A percentile compares a stretch with the other conserved stretches of the same genome.
These are phyloP conservation scores for Eremophila alpestris DNA, from an alignment of 2,797 vertebrate genomes.

Conservation along the genomic window DNA sequence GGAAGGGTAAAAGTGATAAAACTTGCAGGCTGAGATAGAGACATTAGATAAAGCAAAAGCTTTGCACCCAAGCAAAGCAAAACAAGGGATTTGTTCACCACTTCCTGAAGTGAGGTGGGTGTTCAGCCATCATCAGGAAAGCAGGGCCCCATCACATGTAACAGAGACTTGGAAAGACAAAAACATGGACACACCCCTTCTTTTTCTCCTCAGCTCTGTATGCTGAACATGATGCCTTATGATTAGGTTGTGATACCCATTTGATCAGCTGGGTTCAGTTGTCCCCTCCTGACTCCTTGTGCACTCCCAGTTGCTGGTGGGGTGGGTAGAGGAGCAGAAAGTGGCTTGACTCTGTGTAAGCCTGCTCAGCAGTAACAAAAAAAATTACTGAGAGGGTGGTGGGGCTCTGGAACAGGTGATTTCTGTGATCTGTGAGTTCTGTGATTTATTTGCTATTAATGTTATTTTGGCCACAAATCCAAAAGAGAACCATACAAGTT, in stretches of 20 bases:
- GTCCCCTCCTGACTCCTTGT: background rate
- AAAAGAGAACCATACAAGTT: background rate
- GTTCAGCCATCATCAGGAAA: background rate
- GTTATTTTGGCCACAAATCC: background rate
- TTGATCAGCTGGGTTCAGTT: rapidly evolving
- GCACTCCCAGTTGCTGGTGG: rapidly evolving
- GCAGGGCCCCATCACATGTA: rapidly evolving
- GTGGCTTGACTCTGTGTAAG: background rate
- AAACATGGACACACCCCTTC: rapidly evolving
- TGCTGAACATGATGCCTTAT: background rate
- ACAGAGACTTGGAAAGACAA: background rate
- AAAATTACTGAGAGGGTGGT: background rate
- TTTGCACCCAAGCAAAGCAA: background rate
- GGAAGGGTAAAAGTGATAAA: background rate
- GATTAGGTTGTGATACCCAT: background rate
- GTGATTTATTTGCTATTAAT: background rate
- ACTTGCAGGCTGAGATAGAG: background rate
- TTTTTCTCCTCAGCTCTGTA: background rate
- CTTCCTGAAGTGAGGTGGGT: background rate
- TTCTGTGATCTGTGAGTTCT: background rate
- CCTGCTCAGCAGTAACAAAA: background rate
- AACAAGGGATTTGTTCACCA: background rate
- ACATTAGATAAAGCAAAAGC: background rate
- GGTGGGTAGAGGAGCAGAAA: background rate
- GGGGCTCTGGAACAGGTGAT: background rate